Evolutionary conservation across 1,140 invertebrate species (phyloP), one percentile per base, ranked within the genome.

Genomic region (Sitodiplosis mosellana): DNA sequence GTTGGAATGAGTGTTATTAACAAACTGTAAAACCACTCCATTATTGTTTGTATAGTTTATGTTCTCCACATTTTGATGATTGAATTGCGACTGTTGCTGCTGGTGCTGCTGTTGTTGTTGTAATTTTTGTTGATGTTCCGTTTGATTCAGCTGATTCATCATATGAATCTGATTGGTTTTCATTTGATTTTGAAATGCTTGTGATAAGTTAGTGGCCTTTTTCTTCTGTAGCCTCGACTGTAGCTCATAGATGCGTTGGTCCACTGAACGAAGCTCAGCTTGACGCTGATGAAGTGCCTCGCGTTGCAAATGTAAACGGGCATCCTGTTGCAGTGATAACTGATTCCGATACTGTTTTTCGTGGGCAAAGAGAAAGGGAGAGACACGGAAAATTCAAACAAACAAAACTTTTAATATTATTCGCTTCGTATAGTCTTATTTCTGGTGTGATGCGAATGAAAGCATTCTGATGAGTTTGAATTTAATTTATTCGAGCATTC

Each of bases 301-400:
- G 42, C 87, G 73, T 65, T 94, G 89, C 53, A 86, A 79, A 45
- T 81, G 79, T 47, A 95, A 71, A 49, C 87, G 74, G 34, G 80
- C 81, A 61, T 86, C 90, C 65, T 96, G 90, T 59, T 95, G 87
- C 60, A 94, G 85, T 64, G 91, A 92, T 61, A 96, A 68, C 63
- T 94, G 93, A 67, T 94, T 94, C 19, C 90, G 86, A 63, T 92
- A 92, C 89, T 95, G 68, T 38, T n/a, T n/a, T n/a, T n/a, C n/a
- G n/a, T n/a, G n/a, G n/a, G n/a, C n/a, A 72, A 68, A 48, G 3
- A 27, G 27, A 10, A 10, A 27, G 27, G 10, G 27, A 27, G 27
- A 27, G 10, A 27, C 4, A 27, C 27, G 27, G 27, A 27, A 3
- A 27, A 5, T 27, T 27, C 3, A 38, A 38, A 17, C 36, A 17